Evolutionary conservation across 2,888 invertebrate genomes (phyloP).

Genomic region (Eristalis pertinax): DNA sequence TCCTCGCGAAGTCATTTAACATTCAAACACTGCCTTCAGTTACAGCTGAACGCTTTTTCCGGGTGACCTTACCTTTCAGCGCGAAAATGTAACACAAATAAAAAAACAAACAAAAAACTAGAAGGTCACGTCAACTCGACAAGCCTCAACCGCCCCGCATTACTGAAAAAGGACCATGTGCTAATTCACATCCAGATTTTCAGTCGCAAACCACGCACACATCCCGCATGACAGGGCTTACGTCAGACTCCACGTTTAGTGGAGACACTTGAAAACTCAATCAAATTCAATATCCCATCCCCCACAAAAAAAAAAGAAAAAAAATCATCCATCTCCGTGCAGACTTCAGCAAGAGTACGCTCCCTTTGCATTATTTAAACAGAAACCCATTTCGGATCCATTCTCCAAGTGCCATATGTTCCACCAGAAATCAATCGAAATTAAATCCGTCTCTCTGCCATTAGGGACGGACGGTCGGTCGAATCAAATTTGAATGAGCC

Average conservation of each 20-base stretch:
- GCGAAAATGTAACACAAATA: background rate
- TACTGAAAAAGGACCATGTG: no score
- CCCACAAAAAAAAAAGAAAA: background rate
- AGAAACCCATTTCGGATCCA: slow-evolving; percentile 39
- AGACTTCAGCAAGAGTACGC: background rate
- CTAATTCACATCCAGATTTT: background rate
- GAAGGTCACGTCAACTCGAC: background rate
- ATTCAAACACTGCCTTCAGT: background rate
- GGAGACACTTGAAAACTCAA: background rate
- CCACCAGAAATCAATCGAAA: slow-evolving; percentile 55
- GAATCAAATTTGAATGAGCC: slow-evolving; percentile 62
- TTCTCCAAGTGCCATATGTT: slow-evolving; percentile 46
- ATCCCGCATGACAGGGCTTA: background rate
- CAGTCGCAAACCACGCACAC: background rate
- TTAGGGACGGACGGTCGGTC: slow-evolving; percentile 40
- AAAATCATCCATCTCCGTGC: background rate
- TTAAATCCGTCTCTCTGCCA: slow-evolving; percentile 53
- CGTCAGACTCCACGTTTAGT: background rate
- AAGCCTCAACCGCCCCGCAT: background rate
- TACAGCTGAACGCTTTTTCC: background rate
- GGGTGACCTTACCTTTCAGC: background rate
- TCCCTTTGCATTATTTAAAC: slow-evolving; percentile 29
- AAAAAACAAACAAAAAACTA: background rate
- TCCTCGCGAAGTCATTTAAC: background rate
- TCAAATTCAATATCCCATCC: background rate